Percentiles rank a stretch among this genome's conserved stretches.
Evolutionary conservation across 2,113 vertebrate genomes (phyloP).

Genomic region (Rhinopomastus cyanomelas): DNA sequence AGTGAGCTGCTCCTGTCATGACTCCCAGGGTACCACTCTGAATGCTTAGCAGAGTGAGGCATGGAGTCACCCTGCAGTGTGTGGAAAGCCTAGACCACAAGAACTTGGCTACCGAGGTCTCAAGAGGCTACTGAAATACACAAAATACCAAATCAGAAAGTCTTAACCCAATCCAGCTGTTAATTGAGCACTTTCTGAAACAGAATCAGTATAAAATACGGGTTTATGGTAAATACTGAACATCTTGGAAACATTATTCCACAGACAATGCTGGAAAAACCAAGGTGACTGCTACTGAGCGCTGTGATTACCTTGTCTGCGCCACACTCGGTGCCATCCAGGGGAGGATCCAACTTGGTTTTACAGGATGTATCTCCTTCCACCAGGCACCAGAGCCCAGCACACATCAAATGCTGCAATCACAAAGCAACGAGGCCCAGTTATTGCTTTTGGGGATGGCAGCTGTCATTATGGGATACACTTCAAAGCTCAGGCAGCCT

Average conservation of each 20-base stretch:
- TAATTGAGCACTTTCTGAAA: neutral
- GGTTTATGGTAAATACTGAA: neutral
- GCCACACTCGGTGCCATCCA: conserved; percentile 96
- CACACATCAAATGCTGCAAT: conserved; percentile 91
- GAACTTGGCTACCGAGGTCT: neutral
- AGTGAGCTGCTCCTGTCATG: neutral
- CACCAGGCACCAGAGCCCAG: conserved; percentile 95
- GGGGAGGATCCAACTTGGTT: conserved; percentile 95
- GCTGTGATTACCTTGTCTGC: conserved; percentile 88
- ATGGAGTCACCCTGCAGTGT: neutral
- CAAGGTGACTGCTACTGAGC: neutral
- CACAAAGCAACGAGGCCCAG: conserved; percentile 49
- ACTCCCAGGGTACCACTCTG: accelerated
- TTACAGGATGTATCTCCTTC: conserved; percentile 93
- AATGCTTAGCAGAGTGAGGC: neutral
- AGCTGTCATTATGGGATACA: neutral
- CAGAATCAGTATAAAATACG: neutral
- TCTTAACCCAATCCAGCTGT: neutral
- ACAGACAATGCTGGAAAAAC: neutral
- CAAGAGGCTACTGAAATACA: neutral
- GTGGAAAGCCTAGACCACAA: neutral
- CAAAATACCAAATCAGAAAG: neutral
- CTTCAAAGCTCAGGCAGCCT: neutral
- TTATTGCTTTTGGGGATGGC: conserved; percentile 22
- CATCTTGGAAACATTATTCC: neutral